These are phyloP conservation scores for Herpailurus yagouaroundi DNA, from an alignment of 2,113 vertebrate species.

Conservation along the genomic window DNA sequence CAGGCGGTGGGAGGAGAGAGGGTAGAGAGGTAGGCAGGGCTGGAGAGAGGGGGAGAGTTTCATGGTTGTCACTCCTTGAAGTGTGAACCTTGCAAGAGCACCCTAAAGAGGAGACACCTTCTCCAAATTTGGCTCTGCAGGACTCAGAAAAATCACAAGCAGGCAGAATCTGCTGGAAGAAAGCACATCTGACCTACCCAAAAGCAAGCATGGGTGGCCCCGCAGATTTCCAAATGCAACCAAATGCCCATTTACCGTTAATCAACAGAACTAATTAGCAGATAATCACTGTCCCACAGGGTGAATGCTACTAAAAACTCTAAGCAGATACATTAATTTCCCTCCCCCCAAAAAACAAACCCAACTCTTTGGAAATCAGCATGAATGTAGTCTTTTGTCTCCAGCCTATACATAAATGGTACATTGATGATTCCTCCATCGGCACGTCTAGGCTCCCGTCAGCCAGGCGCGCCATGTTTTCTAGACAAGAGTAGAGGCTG, in stretches of 20 bases:
- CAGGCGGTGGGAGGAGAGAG: not conserved
- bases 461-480: not conserved
- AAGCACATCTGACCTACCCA: not conserved
- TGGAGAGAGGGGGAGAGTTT: not conserved
- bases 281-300: conserved; percentile 51
- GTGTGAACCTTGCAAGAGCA: not conserved
- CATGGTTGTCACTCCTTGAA: not conserved
- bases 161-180: not conserved
- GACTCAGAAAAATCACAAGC: not conserved
- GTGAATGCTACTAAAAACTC: not conserved
- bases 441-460: too few species aligned
- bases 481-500: not conserved
- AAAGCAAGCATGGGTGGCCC: not conserved
- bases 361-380: conserved; percentile 9
- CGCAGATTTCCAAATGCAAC: not conserved
- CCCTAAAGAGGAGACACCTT: not conserved
- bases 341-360: not conserved
- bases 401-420: not conserved
- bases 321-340: conserved; percentile 52
- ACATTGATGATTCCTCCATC: not conserved
- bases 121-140: not conserved
- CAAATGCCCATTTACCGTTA: not conserved
- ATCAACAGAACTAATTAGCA: conserved; percentile 56
- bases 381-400: not conserved
- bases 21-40: not conserved